Evolutionary conservation across 2,113 vertebrate genomes (phyloP).

Genomic region (Aegotheles bennettii): DNA sequence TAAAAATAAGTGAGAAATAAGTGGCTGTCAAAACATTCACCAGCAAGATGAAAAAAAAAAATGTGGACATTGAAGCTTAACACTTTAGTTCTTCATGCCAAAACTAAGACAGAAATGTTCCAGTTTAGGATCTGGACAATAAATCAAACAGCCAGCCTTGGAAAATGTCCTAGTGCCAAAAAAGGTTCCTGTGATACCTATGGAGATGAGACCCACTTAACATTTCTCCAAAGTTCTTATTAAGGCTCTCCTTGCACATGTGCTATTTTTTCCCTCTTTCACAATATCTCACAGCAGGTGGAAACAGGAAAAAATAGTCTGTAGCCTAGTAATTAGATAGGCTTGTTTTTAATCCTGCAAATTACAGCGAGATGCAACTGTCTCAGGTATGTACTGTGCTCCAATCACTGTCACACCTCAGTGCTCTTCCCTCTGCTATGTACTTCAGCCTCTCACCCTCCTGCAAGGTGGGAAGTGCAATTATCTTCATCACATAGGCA

Average conservation of each 20-base stretch:
- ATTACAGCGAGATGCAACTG: neutral
- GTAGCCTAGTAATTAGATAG: conserved; percentile 41
- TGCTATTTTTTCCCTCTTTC: conserved; percentile 31
- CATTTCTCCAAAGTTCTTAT: neutral
- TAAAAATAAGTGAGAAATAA: neutral
- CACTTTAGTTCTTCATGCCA: neutral
- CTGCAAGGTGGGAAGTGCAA: neutral
- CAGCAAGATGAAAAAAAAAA: neutral
- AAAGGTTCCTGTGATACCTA: conserved; percentile 3
- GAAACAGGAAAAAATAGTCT: conserved; percentile 32
- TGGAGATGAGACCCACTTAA: neutral
- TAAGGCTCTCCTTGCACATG: neutral
- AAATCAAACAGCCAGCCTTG: conserved; percentile 17
- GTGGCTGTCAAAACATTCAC: conserved; percentile 23
- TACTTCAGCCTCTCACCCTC: neutral
- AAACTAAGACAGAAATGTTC: neutral
- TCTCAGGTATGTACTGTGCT: neutral
- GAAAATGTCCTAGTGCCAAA: neutral
- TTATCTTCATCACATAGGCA: neutral
- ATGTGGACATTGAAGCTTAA: neutral
- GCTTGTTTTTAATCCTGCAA: neutral
- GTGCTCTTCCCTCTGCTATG: neutral
- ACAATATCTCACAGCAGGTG: conserved; percentile 18
- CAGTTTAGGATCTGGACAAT: neutral
- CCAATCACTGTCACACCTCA: neutral